phyloP scores from a whole-genome alignment of 2,113 vertebrate genomes.

The Brevimyrus niger region DNA sequence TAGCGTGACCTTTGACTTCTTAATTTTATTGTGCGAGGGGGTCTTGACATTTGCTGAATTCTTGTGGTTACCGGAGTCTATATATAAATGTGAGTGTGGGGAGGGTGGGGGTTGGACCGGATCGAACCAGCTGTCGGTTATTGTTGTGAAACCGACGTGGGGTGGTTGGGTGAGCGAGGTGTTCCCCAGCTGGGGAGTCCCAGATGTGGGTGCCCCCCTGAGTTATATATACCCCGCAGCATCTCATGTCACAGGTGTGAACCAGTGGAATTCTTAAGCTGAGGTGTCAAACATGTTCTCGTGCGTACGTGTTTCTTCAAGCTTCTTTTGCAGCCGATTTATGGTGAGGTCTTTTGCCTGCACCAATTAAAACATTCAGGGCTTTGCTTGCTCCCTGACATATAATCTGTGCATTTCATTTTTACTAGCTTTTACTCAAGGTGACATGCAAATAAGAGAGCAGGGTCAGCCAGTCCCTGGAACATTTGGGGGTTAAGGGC shows the following conservation, averaged over 20 bases:
- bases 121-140: not conserved
- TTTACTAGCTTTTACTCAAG: not conserved
- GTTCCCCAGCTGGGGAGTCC: constrained; percentile 23
- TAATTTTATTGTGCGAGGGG: not conserved
- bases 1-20: not conserved
- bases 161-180: constrained; percentile 3
- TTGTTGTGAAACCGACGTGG: not conserved
- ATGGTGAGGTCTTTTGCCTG: not conserved
- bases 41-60: not conserved
- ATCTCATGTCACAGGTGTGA: not conserved
- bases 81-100: not conserved
- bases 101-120: not conserved
- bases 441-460: not conserved
- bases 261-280: not conserved
- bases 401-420: not conserved
- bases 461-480: not conserved
- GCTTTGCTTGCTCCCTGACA: not conserved
- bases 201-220: constrained; percentile 5
- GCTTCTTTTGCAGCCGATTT: not conserved
- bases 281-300: not conserved
- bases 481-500: not conserved
- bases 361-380: not conserved
- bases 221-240: constrained; percentile 9
- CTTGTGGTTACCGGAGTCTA: constrained; percentile 2
- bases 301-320: not conserved